phyloP scores from a whole-genome alignment of 1,140 invertebrate species.

The Sitophilus oryzae region DNA sequence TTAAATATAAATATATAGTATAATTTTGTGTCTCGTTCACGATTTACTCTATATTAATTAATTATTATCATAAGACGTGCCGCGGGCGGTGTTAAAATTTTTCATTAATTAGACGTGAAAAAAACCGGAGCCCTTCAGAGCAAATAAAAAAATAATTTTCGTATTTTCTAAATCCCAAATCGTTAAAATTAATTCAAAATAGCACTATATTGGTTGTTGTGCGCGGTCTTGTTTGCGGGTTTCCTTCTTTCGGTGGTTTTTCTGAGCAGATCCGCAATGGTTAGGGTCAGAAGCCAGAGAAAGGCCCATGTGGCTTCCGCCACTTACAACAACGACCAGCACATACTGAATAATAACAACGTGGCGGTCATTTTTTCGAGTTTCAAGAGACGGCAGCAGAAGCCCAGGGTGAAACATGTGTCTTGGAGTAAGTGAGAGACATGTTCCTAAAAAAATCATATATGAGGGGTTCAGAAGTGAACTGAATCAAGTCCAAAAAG shows the following conservation, averaged over 20 bases:
- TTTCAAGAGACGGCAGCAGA: constrained; percentile 14
- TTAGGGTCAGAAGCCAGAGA: constrained; percentile 16
- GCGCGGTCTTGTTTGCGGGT: not conserved
- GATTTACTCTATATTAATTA: not conserved
- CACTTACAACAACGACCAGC: constrained; percentile 7
- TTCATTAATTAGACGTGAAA: too few species aligned
- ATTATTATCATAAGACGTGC: constrained; percentile 16
- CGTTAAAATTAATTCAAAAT: too few species aligned
- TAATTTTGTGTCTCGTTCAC: not conserved
- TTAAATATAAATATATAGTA: not conserved
- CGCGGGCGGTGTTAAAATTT: constrained; percentile 17
- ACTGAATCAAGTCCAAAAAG: too few species aligned
- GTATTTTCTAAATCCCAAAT: too few species aligned
- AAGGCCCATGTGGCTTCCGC: constrained; percentile 4
- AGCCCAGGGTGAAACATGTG: constrained; percentile 25
- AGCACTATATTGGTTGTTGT: constrained; percentile 9
- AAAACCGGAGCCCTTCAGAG: too few species aligned
- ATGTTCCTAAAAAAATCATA: too few species aligned
- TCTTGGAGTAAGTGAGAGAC: constrained; percentile 29
- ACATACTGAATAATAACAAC: constrained; percentile 7
- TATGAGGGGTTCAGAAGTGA: too few species aligned
- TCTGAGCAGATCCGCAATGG: constrained; percentile 14
- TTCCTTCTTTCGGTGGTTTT: not conserved
- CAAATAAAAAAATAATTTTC: too few species aligned
- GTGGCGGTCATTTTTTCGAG: not conserved